Base-by-base conservation (phyloP, 2,888 invertebrate species). In the Drosophila vallismaia region DNA sequence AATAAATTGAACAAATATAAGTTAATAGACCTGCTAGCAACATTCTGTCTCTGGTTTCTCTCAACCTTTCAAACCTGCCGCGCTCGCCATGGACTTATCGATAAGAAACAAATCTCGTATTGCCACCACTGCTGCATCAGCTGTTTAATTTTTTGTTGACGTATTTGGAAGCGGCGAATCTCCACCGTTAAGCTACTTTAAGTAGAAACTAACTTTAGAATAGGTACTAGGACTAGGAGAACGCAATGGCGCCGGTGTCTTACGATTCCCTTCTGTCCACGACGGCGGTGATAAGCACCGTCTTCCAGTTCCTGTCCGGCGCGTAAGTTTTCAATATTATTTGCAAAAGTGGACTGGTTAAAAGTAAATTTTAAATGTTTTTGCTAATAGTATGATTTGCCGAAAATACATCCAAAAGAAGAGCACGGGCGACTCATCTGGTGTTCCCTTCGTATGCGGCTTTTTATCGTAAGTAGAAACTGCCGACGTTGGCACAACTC, bases 251-350 rank as follows among this genome's bases (percentile, higher is more conserved):
- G 70, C 58, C 74, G 62, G 70, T 75, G 53, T 71, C 84, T 14
- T 84, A 84, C 40, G 90, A 89, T 64, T 76, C 90, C 7, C 45
- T 92, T 55, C 55, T 91, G 58, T 89, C 91, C 56, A 86, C 89
- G 14, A 89, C 94, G 45, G 97, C 97, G 38, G 95, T 96, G 49
- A 92, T 95, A 68, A 95, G 95, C 73, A 97, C 97, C 12, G 94
- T 97, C 77, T 92, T 96, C 69, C 96, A 97, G 89, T 97, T 96
- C 93, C 92, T 97, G 79, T 95, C 97, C 67, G 97, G 97, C 92
- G 93, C 94, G 97, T 97, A 94, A 94, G 95, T 94, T 70, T 19
- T 14, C 14, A 28, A 28, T 5, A 28, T 5, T 6, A 1, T 28
- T 28, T 4, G 28, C 2, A n/a, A 58, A 36, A 46, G 24, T 10